These are phyloP conservation scores for Laticauda laticaudata DNA, from an alignment of 2,113 vertebrate species.

Conservation along the genomic window DNA sequence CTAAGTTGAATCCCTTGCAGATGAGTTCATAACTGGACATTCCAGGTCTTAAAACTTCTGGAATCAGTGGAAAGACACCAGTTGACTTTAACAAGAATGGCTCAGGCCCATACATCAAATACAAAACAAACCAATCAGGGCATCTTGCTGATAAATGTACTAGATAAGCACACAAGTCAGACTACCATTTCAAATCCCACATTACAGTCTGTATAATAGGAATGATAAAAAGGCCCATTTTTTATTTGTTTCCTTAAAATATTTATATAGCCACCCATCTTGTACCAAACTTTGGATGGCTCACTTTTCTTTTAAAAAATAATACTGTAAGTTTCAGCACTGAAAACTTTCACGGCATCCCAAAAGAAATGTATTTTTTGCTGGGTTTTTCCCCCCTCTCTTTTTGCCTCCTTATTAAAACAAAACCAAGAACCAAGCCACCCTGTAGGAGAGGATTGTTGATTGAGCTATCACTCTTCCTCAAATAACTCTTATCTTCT, in stretches of 20 bases:
- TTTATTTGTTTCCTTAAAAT: slow-evolving; percentile 36
- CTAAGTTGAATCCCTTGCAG: background rate
- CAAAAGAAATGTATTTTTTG: slow-evolving; percentile 68
- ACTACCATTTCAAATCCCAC: background rate
- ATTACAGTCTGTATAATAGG: background rate
- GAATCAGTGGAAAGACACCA: slow-evolving; percentile 19
- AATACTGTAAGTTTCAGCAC: background rate
- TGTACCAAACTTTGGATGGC: background rate
- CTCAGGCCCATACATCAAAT: slow-evolving; percentile 32
- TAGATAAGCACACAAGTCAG: background rate
- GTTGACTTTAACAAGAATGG: slow-evolving; percentile 9
- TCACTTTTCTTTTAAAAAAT: background rate
- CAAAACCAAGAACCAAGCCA: slow-evolving; percentile 25
- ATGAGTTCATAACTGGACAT: background rate
- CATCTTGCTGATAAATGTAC: background rate
- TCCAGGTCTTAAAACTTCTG: slow-evolving; percentile 25
- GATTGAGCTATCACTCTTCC: slow-evolving; percentile 47
- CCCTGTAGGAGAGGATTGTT: slow-evolving; percentile 31
- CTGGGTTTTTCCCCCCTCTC: slow-evolving; percentile 54
- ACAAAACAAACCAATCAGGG: slow-evolving; percentile 28
- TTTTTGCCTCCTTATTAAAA: slow-evolving; percentile 39
- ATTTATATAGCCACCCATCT: background rate
- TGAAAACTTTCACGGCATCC: slow-evolving; percentile 42
- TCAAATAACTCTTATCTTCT: slow-evolving; percentile 56
- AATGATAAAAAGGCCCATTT: background rate